Conservation (phyloP, 2,113 vertebrate species). For the Alectura lathami region DNA sequence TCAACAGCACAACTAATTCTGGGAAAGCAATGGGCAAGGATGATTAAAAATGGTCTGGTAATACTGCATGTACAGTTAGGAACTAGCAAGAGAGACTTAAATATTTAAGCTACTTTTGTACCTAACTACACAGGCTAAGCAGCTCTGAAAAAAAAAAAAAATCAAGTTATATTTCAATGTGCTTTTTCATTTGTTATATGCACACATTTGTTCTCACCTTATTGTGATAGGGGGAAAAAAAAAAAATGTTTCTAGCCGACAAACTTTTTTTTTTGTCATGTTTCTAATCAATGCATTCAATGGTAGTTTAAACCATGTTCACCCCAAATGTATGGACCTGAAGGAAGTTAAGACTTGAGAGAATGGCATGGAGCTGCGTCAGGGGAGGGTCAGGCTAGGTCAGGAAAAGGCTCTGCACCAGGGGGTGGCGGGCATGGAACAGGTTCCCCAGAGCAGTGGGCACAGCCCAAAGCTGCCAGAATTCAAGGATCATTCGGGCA, state of each 20-base stretch:
- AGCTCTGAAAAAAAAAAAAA: rapidly evolving
- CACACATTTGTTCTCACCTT: background rate
- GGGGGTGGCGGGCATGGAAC: background rate
- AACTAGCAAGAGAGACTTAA: background rate
- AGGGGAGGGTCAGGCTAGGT: background rate
- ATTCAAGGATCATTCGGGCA: background rate
- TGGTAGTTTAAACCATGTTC: background rate
- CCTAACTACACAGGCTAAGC: background rate
- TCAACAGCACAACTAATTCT: background rate
- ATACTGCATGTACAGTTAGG: background rate
- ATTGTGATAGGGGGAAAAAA: background rate
- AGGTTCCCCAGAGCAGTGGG: background rate
- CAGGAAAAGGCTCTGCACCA: background rate
- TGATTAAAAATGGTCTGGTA: background rate
- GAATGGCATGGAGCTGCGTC: background rate
- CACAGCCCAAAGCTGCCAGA: background rate
- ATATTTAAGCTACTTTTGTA: background rate
- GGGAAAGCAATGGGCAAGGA: background rate
- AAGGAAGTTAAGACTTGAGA: background rate
- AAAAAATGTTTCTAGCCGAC: background rate
- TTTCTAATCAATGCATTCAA: background rate
- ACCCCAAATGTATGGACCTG: background rate
- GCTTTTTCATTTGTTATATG: background rate
- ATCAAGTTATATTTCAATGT: background rate
- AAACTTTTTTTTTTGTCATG: background rate